Percentiles rank a stretch among this genome's conserved stretches.
Conservation (phyloP, 2,797 vertebrate genomes). For the Sebastes trivittatus region DNA sequence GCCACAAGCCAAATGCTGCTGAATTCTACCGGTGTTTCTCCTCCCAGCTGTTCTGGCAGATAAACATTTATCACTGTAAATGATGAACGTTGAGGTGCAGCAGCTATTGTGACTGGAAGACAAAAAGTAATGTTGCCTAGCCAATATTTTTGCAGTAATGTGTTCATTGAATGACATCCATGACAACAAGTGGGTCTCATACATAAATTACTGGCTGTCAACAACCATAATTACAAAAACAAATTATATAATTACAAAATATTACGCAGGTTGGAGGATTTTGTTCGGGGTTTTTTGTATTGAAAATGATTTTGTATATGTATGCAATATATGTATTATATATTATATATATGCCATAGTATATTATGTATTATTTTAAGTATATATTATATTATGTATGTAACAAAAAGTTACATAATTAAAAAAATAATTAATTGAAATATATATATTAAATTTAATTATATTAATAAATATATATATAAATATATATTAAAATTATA, state of each 20-base stretch:
- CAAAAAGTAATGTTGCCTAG: neutral
- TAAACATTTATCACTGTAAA: neutral
- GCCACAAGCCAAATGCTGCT: neutral
- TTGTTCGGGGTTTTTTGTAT: no score
- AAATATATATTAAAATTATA: no score
- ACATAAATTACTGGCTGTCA: neutral
- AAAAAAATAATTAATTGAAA: no score
- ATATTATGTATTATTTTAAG: no score
- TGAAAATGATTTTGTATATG: no score
- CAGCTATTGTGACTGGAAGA: neutral
- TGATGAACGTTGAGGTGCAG: neutral
- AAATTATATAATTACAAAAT: neutral
- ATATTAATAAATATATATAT: no score
- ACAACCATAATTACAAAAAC: neutral
- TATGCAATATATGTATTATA: no score
- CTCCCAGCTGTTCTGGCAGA: neutral
- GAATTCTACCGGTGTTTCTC: neutral
- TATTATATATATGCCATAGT: no score
- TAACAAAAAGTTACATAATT: no score
- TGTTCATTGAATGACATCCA: neutral
- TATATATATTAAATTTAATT: no score
- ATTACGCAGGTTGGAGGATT: no score
- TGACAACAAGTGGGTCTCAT: constrained; percentile 3
- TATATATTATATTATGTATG: no score
- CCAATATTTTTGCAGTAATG: neutral